Percentiles rank a stretch among this genome's conserved stretches.
Evolutionary conservation across 2,113 vertebrate species (phyloP).

Genomic region (Laticauda laticaudata): DNA sequence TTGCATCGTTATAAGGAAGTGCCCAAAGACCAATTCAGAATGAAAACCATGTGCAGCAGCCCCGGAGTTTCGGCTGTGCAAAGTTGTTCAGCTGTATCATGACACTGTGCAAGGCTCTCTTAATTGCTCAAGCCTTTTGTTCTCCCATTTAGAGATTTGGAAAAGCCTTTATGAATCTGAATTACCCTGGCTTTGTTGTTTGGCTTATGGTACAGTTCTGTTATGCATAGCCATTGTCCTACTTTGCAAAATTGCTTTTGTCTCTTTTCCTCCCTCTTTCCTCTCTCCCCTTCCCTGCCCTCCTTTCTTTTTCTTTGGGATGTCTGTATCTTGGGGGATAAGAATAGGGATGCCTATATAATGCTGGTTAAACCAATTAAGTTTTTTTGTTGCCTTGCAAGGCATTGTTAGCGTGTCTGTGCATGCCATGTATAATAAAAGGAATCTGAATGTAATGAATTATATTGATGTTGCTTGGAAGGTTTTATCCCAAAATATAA

Average conservation of each 20-base stretch:
- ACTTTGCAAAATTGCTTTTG: background rate
- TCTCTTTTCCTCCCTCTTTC: background rate
- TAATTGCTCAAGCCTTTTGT: slow-evolving; percentile 25
- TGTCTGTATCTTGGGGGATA: background rate
- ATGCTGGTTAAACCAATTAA: background rate
- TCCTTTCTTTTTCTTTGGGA: background rate
- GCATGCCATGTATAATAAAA: background rate
- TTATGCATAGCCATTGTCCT: background rate
- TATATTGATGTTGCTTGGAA: background rate
- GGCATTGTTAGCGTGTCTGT: background rate
- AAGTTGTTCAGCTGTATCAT: slow-evolving; percentile 39
- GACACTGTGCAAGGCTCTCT: slow-evolving; percentile 27
- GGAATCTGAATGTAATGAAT: background rate
- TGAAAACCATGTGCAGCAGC: background rate
- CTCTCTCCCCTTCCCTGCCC: background rate
- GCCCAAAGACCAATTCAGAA: background rate
- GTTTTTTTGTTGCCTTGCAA: background rate
- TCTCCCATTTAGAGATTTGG: background rate
- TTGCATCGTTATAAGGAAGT: background rate
- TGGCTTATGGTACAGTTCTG: background rate
- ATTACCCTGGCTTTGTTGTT: background rate
- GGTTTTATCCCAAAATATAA: background rate
- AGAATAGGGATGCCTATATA: background rate
- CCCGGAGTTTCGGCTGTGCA: background rate
- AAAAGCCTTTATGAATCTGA: slow-evolving; percentile 17